phyloP scores from a whole-genome alignment of 2,113 vertebrate genomes.

The Odobenus rosmarus region DNA sequence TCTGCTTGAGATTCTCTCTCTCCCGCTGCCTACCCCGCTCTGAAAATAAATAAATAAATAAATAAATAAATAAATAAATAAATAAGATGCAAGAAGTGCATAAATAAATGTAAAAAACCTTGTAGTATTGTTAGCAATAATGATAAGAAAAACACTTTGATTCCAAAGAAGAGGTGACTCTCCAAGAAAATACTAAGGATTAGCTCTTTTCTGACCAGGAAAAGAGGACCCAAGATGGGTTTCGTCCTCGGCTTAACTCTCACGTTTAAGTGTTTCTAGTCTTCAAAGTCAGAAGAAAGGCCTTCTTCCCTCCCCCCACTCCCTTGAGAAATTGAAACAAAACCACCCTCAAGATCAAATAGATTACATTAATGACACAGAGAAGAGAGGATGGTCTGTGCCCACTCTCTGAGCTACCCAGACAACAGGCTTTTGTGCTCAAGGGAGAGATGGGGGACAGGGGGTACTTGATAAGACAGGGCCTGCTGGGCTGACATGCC shows the following conservation, averaged over 20 bases:
- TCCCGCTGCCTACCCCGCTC: not conserved
- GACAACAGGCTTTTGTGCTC: constrained; percentile 80
- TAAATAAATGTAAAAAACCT: not conserved
- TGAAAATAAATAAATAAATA: not conserved
- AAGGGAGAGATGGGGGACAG: constrained; percentile 27
- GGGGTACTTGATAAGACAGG: constrained; percentile 63
- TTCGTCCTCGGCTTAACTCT: not conserved
- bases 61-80: not conserved
- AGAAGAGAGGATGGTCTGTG: constrained; percentile 62
- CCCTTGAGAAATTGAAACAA: constrained; percentile 56
- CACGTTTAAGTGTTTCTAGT: not conserved
- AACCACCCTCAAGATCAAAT: constrained; percentile 65
- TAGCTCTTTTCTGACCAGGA: not conserved
- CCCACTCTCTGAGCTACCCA: constrained; percentile 29
- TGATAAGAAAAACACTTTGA: not conserved
- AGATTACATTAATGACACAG: constrained; percentile 55
- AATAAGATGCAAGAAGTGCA: not conserved
- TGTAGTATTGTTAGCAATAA: not conserved
- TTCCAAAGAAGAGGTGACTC: not conserved
- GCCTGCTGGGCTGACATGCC: constrained; percentile 68
- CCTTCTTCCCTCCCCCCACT: not conserved
- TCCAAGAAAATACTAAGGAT: not conserved
- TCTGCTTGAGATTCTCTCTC: not conserved
- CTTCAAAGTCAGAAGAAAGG: constrained; percentile 32
- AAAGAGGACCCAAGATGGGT: not conserved